phyloP scores from a whole-genome alignment of 2,888 invertebrate species.

The Ormyrus labotus region DNA sequence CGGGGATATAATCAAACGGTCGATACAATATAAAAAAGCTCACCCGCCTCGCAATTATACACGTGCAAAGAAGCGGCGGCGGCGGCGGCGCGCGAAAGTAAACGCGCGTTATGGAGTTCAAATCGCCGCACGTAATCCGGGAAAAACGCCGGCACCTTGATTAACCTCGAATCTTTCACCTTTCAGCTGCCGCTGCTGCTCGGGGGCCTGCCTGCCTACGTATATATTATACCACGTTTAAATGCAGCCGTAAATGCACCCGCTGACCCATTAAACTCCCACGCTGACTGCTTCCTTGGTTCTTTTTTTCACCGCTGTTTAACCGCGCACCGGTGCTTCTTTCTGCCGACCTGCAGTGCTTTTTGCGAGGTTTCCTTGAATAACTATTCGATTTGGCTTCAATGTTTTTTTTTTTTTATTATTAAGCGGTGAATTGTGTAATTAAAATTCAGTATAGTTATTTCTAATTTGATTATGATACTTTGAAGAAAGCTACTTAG shows the following conservation, averaged over 20 bases:
- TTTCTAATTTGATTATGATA: too few species aligned
- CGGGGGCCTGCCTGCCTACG: slow-evolving; percentile 34
- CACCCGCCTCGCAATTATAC: slow-evolving; percentile 4
- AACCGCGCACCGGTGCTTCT: too few species aligned
- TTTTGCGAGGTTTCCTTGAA: too few species aligned
- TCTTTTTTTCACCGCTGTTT: too few species aligned
- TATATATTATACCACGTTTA: background rate
- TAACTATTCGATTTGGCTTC: too few species aligned
- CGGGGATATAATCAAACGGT: too few species aligned
- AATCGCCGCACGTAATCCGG: slow-evolving; percentile 36
- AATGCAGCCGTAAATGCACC: slow-evolving; percentile 1
- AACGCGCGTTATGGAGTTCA: slow-evolving; percentile 19
- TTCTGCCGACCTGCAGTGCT: too few species aligned
- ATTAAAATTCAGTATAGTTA: too few species aligned
- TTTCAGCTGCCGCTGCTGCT: slow-evolving; percentile 56
- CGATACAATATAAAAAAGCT: too few species aligned
- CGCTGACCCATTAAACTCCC: slow-evolving; percentile 45
- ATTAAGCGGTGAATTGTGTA: too few species aligned
- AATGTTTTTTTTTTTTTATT: too few species aligned
- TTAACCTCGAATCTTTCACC: slow-evolving; percentile 67
- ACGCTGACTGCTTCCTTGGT: background rate
- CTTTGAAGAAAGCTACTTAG: too few species aligned
- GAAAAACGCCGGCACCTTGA: slow-evolving; percentile 64
- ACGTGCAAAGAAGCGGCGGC: slow-evolving; percentile 5
- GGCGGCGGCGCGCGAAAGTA: slow-evolving; percentile 2